phyloP scores from a whole-genome alignment of 2,888 invertebrate genomes.

The Marronus borbonicus region DNA sequence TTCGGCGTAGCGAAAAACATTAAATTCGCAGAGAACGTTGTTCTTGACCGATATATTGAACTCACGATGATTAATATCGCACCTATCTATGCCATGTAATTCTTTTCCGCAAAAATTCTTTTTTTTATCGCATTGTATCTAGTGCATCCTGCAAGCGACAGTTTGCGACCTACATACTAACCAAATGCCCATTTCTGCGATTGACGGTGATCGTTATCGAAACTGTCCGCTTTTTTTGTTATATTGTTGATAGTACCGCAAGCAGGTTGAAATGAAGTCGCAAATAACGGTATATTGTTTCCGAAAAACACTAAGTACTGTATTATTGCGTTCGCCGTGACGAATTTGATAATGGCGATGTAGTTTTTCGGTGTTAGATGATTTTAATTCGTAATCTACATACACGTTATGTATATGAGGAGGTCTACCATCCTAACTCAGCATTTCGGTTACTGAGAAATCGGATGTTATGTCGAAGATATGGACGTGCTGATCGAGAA shows the following conservation, averaged over 20 bases:
- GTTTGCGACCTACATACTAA: slow-evolving; percentile 29
- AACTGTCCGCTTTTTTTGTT: background rate
- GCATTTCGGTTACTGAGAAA: slow-evolving; percentile 28
- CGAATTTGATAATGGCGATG: too few relatives aligned
- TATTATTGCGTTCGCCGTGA: background rate
- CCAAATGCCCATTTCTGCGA: slow-evolving; percentile 21
- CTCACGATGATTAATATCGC: too few relatives aligned
- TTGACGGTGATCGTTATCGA: background rate
- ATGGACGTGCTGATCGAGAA: too few relatives aligned
- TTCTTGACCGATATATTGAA: background rate
- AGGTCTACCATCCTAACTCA: slow-evolving; percentile 36
- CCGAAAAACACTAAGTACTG: slow-evolving; percentile 8
- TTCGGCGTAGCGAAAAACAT: too few relatives aligned
- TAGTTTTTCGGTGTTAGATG: background rate
- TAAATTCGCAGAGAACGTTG: background rate
- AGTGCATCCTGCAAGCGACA: slow-evolving; percentile 35
- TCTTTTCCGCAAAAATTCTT: slow-evolving; percentile 10
- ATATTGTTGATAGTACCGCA: slow-evolving; percentile 17
- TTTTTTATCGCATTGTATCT: slow-evolving; percentile 30
- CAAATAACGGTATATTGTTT: slow-evolving; percentile 23
- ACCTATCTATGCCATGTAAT: background rate
- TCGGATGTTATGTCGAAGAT: background rate
- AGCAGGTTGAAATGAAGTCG: background rate
- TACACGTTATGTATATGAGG: background rate
- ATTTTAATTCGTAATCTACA: background rate